Evolutionary conservation across 2,113 vertebrate species (phyloP).

Genomic region (Phoxinus phoxinus): DNA sequence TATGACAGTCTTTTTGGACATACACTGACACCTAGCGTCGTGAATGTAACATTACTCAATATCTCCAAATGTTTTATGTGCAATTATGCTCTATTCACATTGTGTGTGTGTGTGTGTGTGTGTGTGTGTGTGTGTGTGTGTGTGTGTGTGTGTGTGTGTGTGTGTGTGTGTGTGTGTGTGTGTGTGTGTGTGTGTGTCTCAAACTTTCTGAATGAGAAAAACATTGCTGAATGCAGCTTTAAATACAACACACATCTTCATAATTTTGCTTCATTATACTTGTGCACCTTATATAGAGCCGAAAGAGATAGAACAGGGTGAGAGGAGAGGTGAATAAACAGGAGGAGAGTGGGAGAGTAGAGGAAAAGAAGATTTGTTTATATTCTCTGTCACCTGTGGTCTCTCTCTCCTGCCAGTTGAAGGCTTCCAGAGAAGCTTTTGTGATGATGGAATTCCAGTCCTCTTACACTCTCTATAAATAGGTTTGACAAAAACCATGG

Average conservation of each 20-base stretch:
- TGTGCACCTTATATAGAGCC: slow-evolving; percentile 70
- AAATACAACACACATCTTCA: not conserved
- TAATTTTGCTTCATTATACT: not conserved
- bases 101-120: not conserved
- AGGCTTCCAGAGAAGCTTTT: slow-evolving; percentile 47
- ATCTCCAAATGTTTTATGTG: too few relatives aligned
- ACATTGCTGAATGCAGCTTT: not conserved
- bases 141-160: too few relatives aligned
- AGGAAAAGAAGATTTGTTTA: slow-evolving; percentile 46
- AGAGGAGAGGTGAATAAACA: slow-evolving; percentile 9
- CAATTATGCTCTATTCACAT: not conserved
- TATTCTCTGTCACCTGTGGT: slow-evolving; percentile 47
- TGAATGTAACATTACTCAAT: too few relatives aligned
- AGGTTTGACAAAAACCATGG: slow-evolving; percentile 21
- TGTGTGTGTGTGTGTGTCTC: too few relatives aligned
- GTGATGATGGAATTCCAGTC: slow-evolving; percentile 33
- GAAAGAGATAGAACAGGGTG: slow-evolving; percentile 20
- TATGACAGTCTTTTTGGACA: too few relatives aligned
- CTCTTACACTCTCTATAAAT: slow-evolving; percentile 44
- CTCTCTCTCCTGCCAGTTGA: slow-evolving; percentile 35
- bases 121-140: too few relatives aligned
- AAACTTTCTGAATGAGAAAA: not conserved
- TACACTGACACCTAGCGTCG: too few relatives aligned
- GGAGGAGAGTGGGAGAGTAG: slow-evolving; percentile 24
- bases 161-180: too few relatives aligned